phyloP scores from a whole-genome alignment of 92 coral and sea anemone genomes.

The Bergia puertoricense region DNA sequence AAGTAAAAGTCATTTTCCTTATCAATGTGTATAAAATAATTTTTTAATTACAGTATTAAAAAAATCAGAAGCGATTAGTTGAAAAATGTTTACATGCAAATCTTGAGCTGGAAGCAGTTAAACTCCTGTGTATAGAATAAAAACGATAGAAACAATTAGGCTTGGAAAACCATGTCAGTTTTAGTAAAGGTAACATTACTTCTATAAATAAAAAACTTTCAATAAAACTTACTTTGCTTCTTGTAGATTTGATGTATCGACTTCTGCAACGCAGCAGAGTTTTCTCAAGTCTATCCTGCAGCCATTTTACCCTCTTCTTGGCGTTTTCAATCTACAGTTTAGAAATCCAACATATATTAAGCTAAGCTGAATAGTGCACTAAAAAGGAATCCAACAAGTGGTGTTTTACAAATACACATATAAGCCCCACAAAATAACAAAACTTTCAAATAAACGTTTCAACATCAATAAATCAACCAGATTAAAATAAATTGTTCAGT shows the following conservation, averaged over 20 bases:
- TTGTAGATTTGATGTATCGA: slow-evolving; percentile 36
- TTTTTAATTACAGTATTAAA: not conserved
- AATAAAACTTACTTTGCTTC: slow-evolving; percentile 6
- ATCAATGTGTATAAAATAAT: too few relatives aligned
- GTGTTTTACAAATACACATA: not conserved
- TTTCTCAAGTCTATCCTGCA: slow-evolving; percentile 91
- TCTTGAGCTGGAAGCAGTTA: too few relatives aligned
- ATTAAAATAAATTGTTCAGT: too few relatives aligned
- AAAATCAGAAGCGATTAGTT: not conserved
- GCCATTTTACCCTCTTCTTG: slow-evolving; percentile 92
- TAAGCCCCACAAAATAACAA: too few relatives aligned
- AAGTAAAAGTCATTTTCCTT: too few relatives aligned
- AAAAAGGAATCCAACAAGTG: not conserved
- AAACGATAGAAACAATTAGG: not conserved
- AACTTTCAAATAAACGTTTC: too few relatives aligned
- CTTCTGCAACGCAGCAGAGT: slow-evolving; percentile 67
- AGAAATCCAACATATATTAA: not conserved
- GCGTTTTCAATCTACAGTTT: slow-evolving; percentile 73
- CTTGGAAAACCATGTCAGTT: not conserved
- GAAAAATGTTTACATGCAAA: not conserved
- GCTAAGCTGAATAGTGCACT: not conserved
- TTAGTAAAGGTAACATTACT: not conserved
- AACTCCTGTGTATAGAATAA: not conserved
- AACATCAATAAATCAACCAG: too few relatives aligned
- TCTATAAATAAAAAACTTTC: not conserved